Evolutionary conservation across 2,797 vertebrate genomes (phyloP).

Genomic region (Characodon lateralis): DNA sequence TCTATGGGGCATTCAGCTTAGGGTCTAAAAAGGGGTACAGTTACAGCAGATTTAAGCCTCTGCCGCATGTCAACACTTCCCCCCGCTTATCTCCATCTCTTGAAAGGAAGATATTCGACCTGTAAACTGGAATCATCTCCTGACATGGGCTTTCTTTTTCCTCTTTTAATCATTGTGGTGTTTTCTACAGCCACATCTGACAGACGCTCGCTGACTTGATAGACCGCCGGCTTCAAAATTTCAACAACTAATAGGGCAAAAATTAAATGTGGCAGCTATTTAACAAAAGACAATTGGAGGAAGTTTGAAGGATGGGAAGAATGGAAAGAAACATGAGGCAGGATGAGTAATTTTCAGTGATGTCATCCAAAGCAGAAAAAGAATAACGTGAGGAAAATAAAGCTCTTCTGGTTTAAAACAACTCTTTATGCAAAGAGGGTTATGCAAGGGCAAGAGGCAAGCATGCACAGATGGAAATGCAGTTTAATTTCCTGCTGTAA

Average conservation of each 20-base stretch:
- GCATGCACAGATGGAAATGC: conserved; percentile 40
- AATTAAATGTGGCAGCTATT: conserved; percentile 72
- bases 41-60: conserved; percentile 55
- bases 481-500: conserved; percentile 50
- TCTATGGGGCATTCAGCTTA: conserved; percentile 59
- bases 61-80: conserved; percentile 37
- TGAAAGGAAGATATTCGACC: conserved; percentile 47
- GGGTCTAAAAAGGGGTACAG: conserved; percentile 50
- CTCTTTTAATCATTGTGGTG: conserved; percentile 50
- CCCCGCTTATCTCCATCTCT: conserved; percentile 41
- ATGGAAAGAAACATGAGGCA: conserved; percentile 38
- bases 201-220: conserved; percentile 55
- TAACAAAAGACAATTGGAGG: conserved; percentile 59
- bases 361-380: conserved; percentile 54
- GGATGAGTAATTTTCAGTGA: conserved; percentile 72
- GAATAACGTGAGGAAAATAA: conserved; percentile 38
- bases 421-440: conserved; percentile 41
- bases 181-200: conserved; percentile 33
- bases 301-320: conserved; percentile 32
- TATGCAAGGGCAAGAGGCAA: conserved; percentile 37
- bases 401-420: conserved; percentile 40
- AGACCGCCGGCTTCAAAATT: conserved; percentile 70
- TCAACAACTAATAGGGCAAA: conserved; percentile 72
- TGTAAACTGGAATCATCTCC: conserved; percentile 29
- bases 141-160: background rate